Evolutionary conservation across 1,140 invertebrate species (phyloP).

Genomic region (Phocides pigmalion): DNA sequence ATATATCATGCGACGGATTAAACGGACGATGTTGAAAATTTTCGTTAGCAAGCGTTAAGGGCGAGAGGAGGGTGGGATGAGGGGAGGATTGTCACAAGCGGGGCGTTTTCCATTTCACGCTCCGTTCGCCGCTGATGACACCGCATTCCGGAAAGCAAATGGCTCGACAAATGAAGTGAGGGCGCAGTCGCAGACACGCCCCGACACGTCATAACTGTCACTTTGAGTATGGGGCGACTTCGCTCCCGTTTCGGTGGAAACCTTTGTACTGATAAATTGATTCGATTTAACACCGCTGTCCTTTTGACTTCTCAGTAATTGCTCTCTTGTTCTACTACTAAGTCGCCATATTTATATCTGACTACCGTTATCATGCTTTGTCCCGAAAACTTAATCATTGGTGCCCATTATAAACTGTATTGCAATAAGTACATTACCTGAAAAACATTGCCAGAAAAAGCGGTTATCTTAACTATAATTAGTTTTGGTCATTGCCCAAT

Average conservation of each 20-base stretch:
- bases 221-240: conserved; percentile 48
- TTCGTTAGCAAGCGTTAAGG: conserved; percentile 69
- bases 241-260: conserved; percentile 39
- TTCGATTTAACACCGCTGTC: conserved; percentile 58
- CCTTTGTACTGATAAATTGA: conserved; percentile 60
- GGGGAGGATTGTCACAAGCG: conserved; percentile 59
- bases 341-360: conserved; percentile 9
- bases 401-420: no score
- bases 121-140: conserved; percentile 78
- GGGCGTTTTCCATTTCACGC: conserved; percentile 82
- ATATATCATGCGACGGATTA: conserved; percentile 45
- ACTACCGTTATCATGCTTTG: no score
- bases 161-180: conserved; percentile 79
- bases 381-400: no score
- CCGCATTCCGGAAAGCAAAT: conserved; percentile 78
- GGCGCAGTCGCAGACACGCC: conserved; percentile 71
- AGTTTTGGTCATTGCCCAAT: no score
- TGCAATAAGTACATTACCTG: no score
- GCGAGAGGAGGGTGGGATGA: conserved; percentile 39
- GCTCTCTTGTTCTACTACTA: conserved; percentile 13
- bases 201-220: conserved; percentile 77
- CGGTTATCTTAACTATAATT: no score
- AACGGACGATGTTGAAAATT: conserved; percentile 49
- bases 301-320: conserved; percentile 34
- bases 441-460: no score